Evolutionary conservation across 2,888 invertebrate species (phyloP).

Genomic region (Furcula furcula): DNA sequence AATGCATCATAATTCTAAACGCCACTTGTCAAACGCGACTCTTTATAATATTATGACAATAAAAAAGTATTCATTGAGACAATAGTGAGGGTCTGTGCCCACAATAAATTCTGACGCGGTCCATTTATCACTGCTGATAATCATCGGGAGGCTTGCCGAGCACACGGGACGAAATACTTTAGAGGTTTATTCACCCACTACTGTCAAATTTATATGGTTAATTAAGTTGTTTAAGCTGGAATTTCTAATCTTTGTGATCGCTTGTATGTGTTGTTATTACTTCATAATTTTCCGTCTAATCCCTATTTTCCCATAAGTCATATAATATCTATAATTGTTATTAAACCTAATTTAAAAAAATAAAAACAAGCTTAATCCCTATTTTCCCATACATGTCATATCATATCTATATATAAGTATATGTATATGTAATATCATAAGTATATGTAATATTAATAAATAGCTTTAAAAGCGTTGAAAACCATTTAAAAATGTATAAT

Average conservation of each 20-base stretch:
- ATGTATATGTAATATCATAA: too few relatives aligned
- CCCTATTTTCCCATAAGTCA: not conserved
- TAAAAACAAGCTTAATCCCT: too few relatives aligned
- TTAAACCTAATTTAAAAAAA: too few relatives aligned
- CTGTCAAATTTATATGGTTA: constrained; percentile 46
- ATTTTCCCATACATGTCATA: too few relatives aligned
- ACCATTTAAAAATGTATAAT: too few relatives aligned
- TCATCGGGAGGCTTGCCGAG: constrained; percentile 56
- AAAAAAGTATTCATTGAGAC: constrained; percentile 81
- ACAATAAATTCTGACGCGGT: constrained; percentile 76
- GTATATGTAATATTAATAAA: too few relatives aligned
- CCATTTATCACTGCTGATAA: constrained; percentile 77
- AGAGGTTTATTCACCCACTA: constrained; percentile 57
- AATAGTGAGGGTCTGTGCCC: constrained; percentile 70
- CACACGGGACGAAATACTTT: constrained; percentile 66
- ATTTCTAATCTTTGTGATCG: constrained; percentile 31
- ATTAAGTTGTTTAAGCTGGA: constrained; percentile 37
- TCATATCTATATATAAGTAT: too few relatives aligned
- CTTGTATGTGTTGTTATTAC: constrained; percentile 17
- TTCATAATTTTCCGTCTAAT: not conserved
- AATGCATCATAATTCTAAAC: constrained; percentile 67
- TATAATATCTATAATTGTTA: too few relatives aligned
- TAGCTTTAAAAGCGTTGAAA: too few relatives aligned
- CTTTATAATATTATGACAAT: constrained; percentile 72
- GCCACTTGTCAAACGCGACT: constrained; percentile 69